Conservation (phyloP, 2,113 vertebrate genomes). For the Macquaria australasica region DNA sequence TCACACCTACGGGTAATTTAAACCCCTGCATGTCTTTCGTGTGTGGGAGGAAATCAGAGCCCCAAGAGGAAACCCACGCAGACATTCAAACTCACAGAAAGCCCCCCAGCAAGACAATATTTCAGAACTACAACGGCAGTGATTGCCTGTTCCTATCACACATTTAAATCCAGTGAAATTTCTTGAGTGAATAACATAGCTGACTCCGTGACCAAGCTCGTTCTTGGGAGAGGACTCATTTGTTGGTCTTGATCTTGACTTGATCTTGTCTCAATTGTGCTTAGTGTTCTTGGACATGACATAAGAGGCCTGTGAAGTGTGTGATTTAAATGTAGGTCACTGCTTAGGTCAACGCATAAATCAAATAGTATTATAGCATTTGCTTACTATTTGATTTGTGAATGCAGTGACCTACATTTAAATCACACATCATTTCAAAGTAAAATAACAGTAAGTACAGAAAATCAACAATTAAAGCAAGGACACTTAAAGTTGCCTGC, state of each 20-base stretch:
- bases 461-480: not conserved
- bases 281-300: not conserved
- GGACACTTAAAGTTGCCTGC: not conserved
- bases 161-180: not conserved
- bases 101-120: not conserved
- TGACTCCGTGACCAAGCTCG: not conserved
- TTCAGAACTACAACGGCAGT: not conserved
- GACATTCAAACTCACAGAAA: not conserved
- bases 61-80: not conserved
- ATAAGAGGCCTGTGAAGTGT: not conserved
- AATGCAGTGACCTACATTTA: not conserved
- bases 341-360: not conserved
- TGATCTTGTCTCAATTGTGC: not conserved
- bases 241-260: not conserved
- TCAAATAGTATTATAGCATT: not conserved
- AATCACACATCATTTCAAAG: not conserved
- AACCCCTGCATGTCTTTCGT: not conserved
- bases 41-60: conserved; percentile 12
- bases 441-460: not conserved
- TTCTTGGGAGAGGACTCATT: not conserved
- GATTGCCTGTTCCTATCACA: not conserved
- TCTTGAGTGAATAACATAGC: not conserved
- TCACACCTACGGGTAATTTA: not conserved
- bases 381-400: not conserved
- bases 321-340: not conserved